Evolutionary conservation across 2,113 vertebrate genomes (phyloP), one percentile per base, ranked within the genome.

Genomic region (Hippopotamus amphibius): DNA sequence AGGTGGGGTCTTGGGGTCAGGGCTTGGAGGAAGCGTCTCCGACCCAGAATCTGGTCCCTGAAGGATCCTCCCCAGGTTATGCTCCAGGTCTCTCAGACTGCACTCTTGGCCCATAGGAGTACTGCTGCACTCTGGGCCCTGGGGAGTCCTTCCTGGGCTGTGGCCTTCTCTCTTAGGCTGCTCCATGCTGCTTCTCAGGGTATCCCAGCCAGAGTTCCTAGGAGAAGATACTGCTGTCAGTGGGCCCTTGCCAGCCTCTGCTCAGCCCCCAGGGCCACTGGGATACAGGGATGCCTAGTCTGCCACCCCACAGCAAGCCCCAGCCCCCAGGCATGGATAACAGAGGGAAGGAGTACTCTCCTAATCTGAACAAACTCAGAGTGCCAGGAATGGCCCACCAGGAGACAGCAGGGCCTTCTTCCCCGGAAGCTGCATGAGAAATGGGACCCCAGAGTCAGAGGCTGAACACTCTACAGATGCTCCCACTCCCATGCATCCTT

Each of bases 131-230:
- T 22, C 81, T 17, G 55, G 48, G 10, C 8, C 72, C 79, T 61
- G 22, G 72, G 69, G 16, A 26, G 37, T 50, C 69, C 14, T 93
- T 88, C 33, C 61, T 7, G 71, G 55, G 2, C 46, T 90, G 21
- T 2, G 11, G 33, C 41, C 9, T 76, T 83, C 90, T 93, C 4
- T 66, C 17, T 87, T 16, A n/a, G n/a, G 30, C 19, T 66, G 37
- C 26, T 97, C 94, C 97, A 97, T 97, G 95, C 16, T 96, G 95
- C 83, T 93, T 86, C 71, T 77, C 14, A 19, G 8, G 30, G 33
- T 0, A 43, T 14, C n/a, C 48, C 69, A 81, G 79, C 24, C 71
- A 66, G 59, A 92, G 63, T 2, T 90, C 95, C 97, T 98, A 92
- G 28, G 69, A 96, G 76, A 96, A 95, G 74, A 96, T 2, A 48